Conservation (phyloP, 2,113 vertebrate species). For the Pipra filicauda region DNA sequence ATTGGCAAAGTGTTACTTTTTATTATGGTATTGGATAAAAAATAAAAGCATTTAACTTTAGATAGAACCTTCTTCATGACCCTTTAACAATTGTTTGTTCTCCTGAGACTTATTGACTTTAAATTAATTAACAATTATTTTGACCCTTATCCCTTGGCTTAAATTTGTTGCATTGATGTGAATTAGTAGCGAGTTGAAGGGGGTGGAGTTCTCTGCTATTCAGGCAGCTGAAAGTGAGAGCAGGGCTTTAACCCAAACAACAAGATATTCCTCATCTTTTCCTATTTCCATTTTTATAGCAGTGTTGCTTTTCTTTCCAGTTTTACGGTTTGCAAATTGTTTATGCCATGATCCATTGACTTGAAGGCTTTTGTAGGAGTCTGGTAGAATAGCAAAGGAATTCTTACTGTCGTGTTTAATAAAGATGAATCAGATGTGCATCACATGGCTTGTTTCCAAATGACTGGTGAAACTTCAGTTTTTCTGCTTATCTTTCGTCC, state of each 20-base stretch:
- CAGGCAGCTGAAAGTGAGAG: background rate
- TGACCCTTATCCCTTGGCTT: background rate
- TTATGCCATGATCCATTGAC: conserved; percentile 38
- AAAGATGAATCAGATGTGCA: background rate
- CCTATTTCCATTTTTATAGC: conserved; percentile 31
- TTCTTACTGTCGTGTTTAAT: background rate
- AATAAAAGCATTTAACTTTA: background rate
- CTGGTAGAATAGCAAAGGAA: background rate
- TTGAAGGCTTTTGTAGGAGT: background rate
- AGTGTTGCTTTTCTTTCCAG: conserved; percentile 7
- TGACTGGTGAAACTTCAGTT: background rate
- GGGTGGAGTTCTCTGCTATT: background rate
- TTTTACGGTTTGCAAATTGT: conserved; percentile 38
- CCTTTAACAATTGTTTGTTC: background rate
- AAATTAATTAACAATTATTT: background rate
- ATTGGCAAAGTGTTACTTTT: conserved; percentile 44
- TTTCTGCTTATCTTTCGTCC: background rate
- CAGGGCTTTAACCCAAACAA: conserved; percentile 11
- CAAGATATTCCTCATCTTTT: conserved; percentile 7
- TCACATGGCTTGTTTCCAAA: background rate
- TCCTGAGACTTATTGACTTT: background rate
- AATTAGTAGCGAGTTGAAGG: background rate
- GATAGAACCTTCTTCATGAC: background rate
- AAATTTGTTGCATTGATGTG: background rate
- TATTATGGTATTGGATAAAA: background rate